Percentiles rank a stretch among this genome's conserved stretches.
phyloP scores from a whole-genome alignment of 1,140 invertebrate species.

The Scaptomyza pallida region DNA sequence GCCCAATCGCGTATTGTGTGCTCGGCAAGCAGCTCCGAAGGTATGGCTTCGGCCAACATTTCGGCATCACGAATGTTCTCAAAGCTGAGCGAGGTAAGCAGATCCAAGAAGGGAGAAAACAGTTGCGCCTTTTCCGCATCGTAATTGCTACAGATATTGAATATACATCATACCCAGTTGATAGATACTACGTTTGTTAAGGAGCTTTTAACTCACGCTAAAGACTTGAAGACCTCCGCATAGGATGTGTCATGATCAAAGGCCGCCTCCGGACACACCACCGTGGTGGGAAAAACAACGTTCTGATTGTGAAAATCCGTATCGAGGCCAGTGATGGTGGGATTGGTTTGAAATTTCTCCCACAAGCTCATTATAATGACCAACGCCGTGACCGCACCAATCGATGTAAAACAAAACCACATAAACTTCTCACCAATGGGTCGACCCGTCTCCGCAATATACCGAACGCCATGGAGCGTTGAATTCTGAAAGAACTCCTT shows the following conservation, averaged over 20 bases:
- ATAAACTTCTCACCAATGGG: conserved; percentile 90
- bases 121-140: conserved; percentile 50
- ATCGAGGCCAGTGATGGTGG: conserved; percentile 90
- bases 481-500: conserved; percentile 89
- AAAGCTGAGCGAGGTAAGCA: conserved; percentile 80
- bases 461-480: conserved; percentile 89
- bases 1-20: conserved; percentile 64
- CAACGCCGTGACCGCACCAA: conserved; percentile 87
- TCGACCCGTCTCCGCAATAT: conserved; percentile 88
- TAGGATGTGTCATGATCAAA: conserved; percentile 73
- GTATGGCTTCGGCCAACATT: conserved; percentile 46
- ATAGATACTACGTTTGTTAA: not conserved
- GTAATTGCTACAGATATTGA: conserved; percentile 52
- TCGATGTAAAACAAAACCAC: conserved; percentile 89
- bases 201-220: conserved; percentile 57
- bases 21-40: conserved; percentile 48
- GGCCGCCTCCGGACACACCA: conserved; percentile 86
- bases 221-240: conserved; percentile 58
- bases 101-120: conserved; percentile 73
- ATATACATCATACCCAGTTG: not conserved
- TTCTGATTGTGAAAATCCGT: conserved; percentile 91
- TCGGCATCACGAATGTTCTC: conserved; percentile 70
- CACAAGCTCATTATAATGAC: conserved; percentile 90
- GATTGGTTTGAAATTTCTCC: conserved; percentile 92
- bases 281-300: conserved; percentile 89